Evolutionary conservation across 2,888 invertebrate species (phyloP).

Genomic region (Plagiodera versicolora): DNA sequence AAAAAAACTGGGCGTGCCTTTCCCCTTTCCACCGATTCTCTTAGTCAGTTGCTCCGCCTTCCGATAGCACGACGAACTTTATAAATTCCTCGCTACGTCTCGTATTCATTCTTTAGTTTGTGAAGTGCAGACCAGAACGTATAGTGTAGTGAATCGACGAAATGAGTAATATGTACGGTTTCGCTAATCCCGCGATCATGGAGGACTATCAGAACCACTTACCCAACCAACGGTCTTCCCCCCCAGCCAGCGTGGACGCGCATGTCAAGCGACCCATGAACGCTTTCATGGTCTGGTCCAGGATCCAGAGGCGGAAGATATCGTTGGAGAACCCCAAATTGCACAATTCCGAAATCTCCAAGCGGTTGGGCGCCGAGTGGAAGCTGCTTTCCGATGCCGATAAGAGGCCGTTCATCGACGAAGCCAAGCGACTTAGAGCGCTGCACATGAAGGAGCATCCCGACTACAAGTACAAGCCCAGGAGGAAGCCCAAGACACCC

Average conservation of each 20-base stretch:
- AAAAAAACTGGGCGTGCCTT: conserved; percentile 48
- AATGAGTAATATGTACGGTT: conserved; percentile 47
- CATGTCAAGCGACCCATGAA: conserved; percentile 98
- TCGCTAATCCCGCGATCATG: conserved; percentile 41
- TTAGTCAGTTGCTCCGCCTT: conserved; percentile 40
- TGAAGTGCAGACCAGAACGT: conserved; percentile 42
- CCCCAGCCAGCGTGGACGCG: conserved; percentile 56
- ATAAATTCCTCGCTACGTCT: conserved; percentile 33
- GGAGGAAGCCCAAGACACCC: conserved; percentile 80
- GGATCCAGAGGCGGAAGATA: conserved; percentile 88
- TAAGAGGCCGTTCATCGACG: conserved; percentile 93
- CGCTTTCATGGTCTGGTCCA: conserved; percentile 97
- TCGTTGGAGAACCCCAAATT: conserved; percentile 93
- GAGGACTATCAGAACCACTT: conserved; percentile 48
- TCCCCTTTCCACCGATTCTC: conserved; percentile 42
- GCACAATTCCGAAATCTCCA: conserved; percentile 90
- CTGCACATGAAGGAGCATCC: conserved; percentile 91
- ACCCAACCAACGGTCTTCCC: conserved; percentile 33
- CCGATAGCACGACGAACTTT: conserved; percentile 39
- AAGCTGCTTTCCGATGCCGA: conserved; percentile 83
- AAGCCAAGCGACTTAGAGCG: conserved; percentile 85
- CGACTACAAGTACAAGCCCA: conserved; percentile 86
- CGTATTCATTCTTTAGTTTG: too few relatives aligned
- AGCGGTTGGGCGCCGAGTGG: conserved; percentile 91
- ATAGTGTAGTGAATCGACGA: conserved; percentile 31